phyloP scores from a whole-genome alignment of 2,113 vertebrate species.

The Oxygymnocypris stewartii region DNA sequence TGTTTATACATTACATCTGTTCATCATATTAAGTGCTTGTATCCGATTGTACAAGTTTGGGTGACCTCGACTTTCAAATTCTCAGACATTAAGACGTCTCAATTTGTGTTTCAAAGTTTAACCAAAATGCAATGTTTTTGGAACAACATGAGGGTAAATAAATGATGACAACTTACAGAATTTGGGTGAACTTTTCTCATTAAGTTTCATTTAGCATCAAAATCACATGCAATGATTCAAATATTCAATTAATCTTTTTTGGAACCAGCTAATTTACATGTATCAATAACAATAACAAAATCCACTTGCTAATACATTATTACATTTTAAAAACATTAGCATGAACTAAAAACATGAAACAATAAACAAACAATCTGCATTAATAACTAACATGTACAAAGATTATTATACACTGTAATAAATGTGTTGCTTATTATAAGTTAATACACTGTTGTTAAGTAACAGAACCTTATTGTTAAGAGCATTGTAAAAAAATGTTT shows the following conservation, averaged over 20 bases:
- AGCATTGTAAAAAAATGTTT: no score
- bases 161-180: background rate
- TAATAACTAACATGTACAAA: no score
- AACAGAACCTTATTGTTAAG: no score
- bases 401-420: no score
- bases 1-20: background rate
- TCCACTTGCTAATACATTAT: no score
- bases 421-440: no score
- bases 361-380: no score
- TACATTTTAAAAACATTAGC: no score
- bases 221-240: background rate
- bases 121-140: background rate
- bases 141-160: background rate
- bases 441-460: no score
- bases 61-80: background rate
- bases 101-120: background rate
- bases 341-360: no score
- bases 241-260: background rate
- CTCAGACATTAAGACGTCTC: background rate
- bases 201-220: background rate
- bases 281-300: background rate
- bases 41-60: background rate
- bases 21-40: background rate
- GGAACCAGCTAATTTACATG: background rate
- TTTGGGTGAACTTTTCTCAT: background rate